Evolutionary conservation across 2,113 vertebrate genomes (phyloP).

Genomic region (Bothrops jararaca): DNA sequence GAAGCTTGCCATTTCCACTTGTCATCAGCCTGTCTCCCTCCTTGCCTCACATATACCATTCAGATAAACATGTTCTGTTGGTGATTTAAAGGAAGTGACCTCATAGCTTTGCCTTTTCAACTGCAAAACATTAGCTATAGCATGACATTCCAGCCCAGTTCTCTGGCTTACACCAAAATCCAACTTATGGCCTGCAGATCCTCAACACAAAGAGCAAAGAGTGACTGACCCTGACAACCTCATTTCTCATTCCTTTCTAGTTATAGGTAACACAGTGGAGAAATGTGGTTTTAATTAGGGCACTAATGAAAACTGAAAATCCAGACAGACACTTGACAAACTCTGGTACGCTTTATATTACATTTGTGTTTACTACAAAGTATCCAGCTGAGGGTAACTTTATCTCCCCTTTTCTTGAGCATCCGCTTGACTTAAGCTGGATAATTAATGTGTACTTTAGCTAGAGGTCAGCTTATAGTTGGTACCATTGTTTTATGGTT

Average conservation of each 20-base stretch:
- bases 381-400: constrained; percentile 82
- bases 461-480: constrained; percentile 78
- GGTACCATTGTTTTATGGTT: constrained; percentile 58
- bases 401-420: constrained; percentile 73
- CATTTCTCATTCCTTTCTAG: constrained; percentile 83
- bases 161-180: constrained; percentile 73
- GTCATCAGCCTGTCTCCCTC: constrained; percentile 47
- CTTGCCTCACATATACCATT: constrained; percentile 22
- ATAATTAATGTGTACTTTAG: constrained; percentile 85
- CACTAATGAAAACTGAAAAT: constrained; percentile 84
- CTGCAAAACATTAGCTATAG: constrained; percentile 69
- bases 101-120: constrained; percentile 63
- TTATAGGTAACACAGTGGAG: constrained; percentile 80
- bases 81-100: constrained; percentile 70
- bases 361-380: constrained; percentile 85
- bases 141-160: constrained; percentile 58
- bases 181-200: constrained; percentile 75
- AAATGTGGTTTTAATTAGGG: constrained; percentile 85
- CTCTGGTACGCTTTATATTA: constrained; percentile 81
- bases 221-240: constrained; percentile 77
- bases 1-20: constrained; percentile 53
- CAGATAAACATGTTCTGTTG: constrained; percentile 43
- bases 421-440: constrained; percentile 80
- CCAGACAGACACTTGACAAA: constrained; percentile 84
- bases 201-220: constrained; percentile 73